phyloP scores from a whole-genome alignment of 2,888 invertebrate genomes.

The Platycnemis pennipes region DNA sequence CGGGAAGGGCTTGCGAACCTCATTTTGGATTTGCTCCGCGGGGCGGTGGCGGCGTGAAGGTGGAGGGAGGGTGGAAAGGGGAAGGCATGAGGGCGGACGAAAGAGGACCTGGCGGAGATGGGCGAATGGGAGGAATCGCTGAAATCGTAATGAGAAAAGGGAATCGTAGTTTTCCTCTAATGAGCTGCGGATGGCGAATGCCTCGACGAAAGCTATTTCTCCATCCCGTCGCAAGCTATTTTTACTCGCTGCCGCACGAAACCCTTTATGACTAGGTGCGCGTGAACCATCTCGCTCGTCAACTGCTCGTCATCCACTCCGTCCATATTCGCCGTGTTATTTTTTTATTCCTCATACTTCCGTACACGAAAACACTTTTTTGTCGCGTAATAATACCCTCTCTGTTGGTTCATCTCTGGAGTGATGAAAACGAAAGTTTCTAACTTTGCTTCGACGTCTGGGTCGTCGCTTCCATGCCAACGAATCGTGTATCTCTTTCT shows the following conservation, averaged over 20 bases:
- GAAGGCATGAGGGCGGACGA: too few relatives aligned
- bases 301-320: neutral
- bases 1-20: neutral
- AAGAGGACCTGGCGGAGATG: neutral
- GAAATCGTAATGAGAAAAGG: constrained; percentile 34
- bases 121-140: constrained; percentile 2
- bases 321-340: neutral
- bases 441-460: neutral
- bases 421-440: neutral
- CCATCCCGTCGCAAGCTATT: neutral
- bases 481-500: too few relatives aligned
- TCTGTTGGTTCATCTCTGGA: neutral
- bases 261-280: neutral
- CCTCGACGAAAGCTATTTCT: constrained; percentile 31
- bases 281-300: neutral
- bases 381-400: neutral
- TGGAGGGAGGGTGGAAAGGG: neutral
- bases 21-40: neutral
- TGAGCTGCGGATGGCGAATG: constrained; percentile 29
- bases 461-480: neutral
- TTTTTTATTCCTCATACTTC: neutral
- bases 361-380: neutral
- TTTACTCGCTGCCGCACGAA: neutral
- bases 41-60: neutral
- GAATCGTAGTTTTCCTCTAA: constrained; percentile 28